Conservation (phyloP, 2,797 vertebrate species). For the Crypturellus tataupa region DNA sequence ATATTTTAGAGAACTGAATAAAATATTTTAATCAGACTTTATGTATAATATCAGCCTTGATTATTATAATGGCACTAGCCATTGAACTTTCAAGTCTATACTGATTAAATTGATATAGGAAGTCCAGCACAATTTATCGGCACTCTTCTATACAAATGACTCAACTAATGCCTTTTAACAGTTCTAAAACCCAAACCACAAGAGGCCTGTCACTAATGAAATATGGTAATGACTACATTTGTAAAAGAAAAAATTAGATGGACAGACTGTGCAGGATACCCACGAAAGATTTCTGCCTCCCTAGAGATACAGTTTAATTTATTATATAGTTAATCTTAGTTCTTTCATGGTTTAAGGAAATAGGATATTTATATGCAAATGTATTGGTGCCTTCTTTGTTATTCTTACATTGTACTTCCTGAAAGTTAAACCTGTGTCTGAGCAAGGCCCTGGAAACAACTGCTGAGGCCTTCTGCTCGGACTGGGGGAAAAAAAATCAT, state of each 20-base stretch:
- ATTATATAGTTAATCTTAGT: not conserved
- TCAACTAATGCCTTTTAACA: constrained; percentile 27
- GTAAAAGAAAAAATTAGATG: not conserved
- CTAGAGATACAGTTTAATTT: not conserved
- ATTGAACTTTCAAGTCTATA: constrained; percentile 15
- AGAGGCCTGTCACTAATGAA: constrained; percentile 26
- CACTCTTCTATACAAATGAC: constrained; percentile 19
- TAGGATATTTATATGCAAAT: not conserved
- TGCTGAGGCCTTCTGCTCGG: not conserved
- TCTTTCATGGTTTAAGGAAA: not conserved
- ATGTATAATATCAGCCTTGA: not conserved
- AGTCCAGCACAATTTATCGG: constrained; percentile 39
- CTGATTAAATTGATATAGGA: constrained; percentile 45
- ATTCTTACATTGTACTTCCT: not conserved
- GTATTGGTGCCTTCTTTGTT: not conserved
- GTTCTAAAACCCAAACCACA: constrained; percentile 15
- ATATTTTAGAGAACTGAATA: not conserved
- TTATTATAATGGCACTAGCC: constrained; percentile 6
- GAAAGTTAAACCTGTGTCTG: not conserved
- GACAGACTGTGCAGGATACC: not conserved
- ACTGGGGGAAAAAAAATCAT: not conserved
- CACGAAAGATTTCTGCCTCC: not conserved
- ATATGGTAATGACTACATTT: not conserved
- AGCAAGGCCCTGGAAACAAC: not conserved
- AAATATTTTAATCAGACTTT: constrained; percentile 23